These are phyloP conservation scores for Thaumatotibia leucotreta DNA, from an alignment of 1,140 invertebrate species.

Conservation along the genomic window DNA sequence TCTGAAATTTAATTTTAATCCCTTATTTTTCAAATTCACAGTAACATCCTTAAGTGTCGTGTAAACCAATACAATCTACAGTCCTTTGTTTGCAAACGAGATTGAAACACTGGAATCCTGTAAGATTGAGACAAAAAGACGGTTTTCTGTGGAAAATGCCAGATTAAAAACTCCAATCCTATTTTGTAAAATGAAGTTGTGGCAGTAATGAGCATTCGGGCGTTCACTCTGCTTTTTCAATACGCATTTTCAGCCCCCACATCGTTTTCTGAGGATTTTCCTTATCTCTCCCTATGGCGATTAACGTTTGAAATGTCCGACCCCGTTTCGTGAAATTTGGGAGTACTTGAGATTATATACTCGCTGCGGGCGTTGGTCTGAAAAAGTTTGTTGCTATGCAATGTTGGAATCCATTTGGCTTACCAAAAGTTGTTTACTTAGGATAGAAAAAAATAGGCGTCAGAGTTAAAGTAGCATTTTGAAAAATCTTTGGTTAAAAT, in stretches of 20 bases:
- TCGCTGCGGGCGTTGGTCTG: background rate
- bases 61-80: background rate
- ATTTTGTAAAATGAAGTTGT: constrained; percentile 7
- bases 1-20: constrained; percentile 1
- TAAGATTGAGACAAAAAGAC: background rate
- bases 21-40: background rate
- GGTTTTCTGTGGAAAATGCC: background rate
- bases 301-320: constrained; percentile 12
- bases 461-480: too few relatives aligned
- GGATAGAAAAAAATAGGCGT: too few relatives aligned
- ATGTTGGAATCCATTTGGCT: background rate
- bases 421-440: too few relatives aligned
- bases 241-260: background rate
- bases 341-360: background rate
- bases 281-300: constrained; percentile 12
- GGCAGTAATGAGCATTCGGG: background rate
- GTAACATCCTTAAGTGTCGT: background rate
- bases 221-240: background rate
- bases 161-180: constrained; percentile 6
- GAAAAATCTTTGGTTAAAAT: too few relatives aligned
- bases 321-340: constrained; percentile 2
- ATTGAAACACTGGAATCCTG: too few relatives aligned
- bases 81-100: background rate
- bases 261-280: constrained; percentile 7
- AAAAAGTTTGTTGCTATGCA: background rate